Percentiles rank a stretch among this genome's conserved stretches.
Conservation (phyloP, 2,888 invertebrate species). For the Salticus scenicus region DNA sequence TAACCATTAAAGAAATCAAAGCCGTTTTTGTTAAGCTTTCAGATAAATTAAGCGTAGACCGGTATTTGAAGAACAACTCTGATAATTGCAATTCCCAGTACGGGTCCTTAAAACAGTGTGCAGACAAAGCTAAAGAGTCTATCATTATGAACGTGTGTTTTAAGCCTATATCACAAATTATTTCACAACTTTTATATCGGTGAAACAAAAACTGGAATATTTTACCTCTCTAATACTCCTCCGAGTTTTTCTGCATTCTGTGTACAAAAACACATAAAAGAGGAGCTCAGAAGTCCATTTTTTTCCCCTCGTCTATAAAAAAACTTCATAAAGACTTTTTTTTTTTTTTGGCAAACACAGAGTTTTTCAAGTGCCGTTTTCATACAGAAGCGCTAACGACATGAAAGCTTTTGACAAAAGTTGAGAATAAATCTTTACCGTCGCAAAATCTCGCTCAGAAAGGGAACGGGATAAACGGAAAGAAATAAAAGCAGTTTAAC, state of each 20-base stretch:
- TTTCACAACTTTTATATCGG: slow-evolving; percentile 3
- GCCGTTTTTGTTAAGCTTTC: too few relatives aligned
- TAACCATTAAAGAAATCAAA: too few relatives aligned
- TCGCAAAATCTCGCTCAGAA: slow-evolving; percentile 23
- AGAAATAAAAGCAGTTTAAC: slow-evolving; percentile 34
- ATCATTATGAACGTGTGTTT: background rate
- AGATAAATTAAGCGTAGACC: too few relatives aligned
- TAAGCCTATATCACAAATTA: background rate
- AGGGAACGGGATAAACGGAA: slow-evolving; percentile 26
- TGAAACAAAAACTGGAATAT: slow-evolving; percentile 17
- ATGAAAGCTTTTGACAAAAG: slow-evolving; percentile 37
- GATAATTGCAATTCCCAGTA: background rate
- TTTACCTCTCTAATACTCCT: slow-evolving; percentile 9
- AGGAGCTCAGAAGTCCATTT: background rate
- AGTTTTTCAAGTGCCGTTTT: slow-evolving; percentile 30
- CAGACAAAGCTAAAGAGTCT: background rate
- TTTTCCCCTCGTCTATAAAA: slow-evolving; percentile 8
- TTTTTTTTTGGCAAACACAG: slow-evolving; percentile 31
- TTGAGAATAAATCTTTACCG: slow-evolving; percentile 16
- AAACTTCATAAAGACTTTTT: slow-evolving; percentile 7
- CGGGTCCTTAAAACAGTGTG: background rate
- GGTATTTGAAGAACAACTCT: background rate
- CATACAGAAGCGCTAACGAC: slow-evolving; percentile 31
- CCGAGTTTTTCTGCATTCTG: slow-evolving; percentile 23
- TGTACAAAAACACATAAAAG: slow-evolving; percentile 27